Conservation (phyloP, 2,113 vertebrate species). For the Glaucidium brasilianum region DNA sequence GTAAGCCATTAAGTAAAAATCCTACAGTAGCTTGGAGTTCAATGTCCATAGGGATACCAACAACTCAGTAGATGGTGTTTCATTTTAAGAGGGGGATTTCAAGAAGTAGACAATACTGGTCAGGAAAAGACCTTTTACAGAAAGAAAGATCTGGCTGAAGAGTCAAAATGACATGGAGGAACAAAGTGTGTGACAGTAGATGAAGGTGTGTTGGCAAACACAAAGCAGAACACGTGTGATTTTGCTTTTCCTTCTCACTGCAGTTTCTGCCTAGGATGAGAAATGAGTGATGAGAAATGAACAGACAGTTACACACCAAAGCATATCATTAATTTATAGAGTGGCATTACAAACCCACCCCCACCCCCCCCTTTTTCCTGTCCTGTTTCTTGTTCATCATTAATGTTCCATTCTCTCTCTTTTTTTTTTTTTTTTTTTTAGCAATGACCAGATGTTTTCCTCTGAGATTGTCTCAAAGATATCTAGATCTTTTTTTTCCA, state of each 20-base stretch:
- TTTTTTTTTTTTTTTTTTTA: not conserved
- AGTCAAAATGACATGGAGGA: not conserved
- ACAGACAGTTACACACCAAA: not conserved
- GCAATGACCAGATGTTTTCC: slow-evolving; percentile 19
- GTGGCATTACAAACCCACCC: not conserved
- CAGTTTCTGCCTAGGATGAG: not conserved
- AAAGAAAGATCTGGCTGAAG: not conserved
- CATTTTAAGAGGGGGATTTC: not conserved
- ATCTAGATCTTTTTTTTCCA: not conserved
- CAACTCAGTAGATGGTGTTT: not conserved
- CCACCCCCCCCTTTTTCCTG: not conserved
- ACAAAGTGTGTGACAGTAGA: not conserved
- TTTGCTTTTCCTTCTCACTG: not conserved
- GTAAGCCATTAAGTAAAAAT: not conserved
- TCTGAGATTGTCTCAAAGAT: not conserved
- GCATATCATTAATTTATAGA: not conserved
- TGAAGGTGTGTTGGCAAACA: not conserved
- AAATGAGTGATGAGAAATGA: not conserved
- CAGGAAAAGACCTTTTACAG: not conserved
- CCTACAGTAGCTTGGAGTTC: not conserved
- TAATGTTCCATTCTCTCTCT: not conserved
- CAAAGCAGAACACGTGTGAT: not conserved
- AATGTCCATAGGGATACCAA: not conserved
- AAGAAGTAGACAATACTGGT: not conserved
- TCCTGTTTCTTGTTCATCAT: not conserved